Percentiles rank a stretch among this genome's conserved stretches.
Evolutionary conservation across 2,888 invertebrate genomes (phyloP).

Genomic region (Habroteleia sp.): DNA sequence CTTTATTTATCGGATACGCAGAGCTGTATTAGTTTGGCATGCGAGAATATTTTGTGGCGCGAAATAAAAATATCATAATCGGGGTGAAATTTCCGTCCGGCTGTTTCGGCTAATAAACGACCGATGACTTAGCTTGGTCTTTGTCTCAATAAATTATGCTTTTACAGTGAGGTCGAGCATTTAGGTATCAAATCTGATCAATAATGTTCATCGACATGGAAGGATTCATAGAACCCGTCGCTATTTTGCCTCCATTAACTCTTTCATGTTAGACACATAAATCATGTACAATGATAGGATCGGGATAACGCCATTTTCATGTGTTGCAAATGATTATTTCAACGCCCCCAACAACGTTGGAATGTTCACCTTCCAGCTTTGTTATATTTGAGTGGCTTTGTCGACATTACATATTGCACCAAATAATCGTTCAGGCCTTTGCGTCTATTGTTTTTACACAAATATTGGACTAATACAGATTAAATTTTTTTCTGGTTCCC

Average conservation of each 20-base stretch:
- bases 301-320: constrained; percentile 70
- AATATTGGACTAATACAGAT: constrained; percentile 17
- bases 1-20: constrained; percentile 14
- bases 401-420: constrained; percentile 46
- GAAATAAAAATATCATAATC: constrained; percentile 9
- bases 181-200: constrained; percentile 68
- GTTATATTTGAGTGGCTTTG: constrained; percentile 37
- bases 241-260: constrained; percentile 77
- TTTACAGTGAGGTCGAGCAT: constrained; percentile 43
- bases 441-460: constrained; percentile 38
- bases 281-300: constrained; percentile 71
- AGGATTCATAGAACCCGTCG: constrained; percentile 73
- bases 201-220: constrained; percentile 72
- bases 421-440: constrained; percentile 33
- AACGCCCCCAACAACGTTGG: constrained; percentile 29
- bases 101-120: constrained; percentile 44
- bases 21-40: not conserved
- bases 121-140: constrained; percentile 49
- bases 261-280: constrained; percentile 72
- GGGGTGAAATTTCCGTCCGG: constrained; percentile 29
- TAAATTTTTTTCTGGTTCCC: constrained; percentile 21
- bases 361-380: constrained; percentile 44
- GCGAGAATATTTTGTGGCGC: not conserved
- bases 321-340: constrained; percentile 65
- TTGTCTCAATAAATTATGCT: constrained; percentile 69